Evolutionary conservation across 1,140 invertebrate genomes (phyloP).

Genomic region (Polyergus mexicanus): DNA sequence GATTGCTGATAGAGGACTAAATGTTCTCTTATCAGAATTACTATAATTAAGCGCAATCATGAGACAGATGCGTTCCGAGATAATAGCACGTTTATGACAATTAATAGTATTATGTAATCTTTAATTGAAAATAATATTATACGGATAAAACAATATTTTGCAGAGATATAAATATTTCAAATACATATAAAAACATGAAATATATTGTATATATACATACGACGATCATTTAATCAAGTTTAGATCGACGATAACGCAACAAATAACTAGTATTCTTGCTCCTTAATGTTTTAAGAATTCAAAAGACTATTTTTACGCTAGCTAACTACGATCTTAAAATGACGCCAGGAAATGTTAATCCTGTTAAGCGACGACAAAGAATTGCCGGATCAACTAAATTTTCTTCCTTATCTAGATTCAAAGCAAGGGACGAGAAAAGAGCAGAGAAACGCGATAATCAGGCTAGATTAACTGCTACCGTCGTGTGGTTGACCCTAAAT

Average conservation of each 20-base stretch:
- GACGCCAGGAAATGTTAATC: constrained; percentile 34
- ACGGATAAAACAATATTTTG: too few species aligned
- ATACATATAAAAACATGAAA: not conserved
- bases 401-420: constrained; percentile 38
- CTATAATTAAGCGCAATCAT: constrained; percentile 1
- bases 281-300: not conserved
- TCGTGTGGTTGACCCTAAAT: constrained; percentile 14
- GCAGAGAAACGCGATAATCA: constrained; percentile 37
- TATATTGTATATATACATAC: not conserved
- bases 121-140: not conserved
- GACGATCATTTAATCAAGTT: not conserved
- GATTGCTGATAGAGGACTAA: constrained; percentile 25
- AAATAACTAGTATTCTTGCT: not conserved
- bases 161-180: too few species aligned
- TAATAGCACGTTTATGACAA: not conserved
- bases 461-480: constrained; percentile 19
- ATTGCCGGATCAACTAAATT: constrained; percentile 36
- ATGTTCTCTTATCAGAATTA: not conserved
- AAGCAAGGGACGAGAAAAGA: not conserved
- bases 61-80: not conserved
- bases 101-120: not conserved
- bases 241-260: not conserved
- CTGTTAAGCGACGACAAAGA: not conserved
- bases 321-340: not conserved
- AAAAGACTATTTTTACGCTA: too few species aligned